phyloP scores from a whole-genome alignment of 2,888 invertebrate species.

The Dasysyrphus tricinctus region DNA sequence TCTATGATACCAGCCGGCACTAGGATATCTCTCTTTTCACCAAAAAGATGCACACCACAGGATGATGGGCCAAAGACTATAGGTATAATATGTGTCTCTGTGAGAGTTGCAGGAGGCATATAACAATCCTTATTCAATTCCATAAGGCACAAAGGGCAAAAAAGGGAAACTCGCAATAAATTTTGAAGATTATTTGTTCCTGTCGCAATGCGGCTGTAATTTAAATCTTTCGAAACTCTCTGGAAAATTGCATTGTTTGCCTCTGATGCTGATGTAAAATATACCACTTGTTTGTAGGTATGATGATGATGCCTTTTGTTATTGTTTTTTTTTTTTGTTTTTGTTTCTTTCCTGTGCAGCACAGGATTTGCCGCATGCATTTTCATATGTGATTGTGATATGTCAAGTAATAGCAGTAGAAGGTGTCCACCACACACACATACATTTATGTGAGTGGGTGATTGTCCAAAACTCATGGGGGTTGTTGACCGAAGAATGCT shows the following conservation, averaged over 20 bases:
- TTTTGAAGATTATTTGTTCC: conserved; percentile 75
- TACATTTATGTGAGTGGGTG: conserved; percentile 63
- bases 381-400: conserved; percentile 35
- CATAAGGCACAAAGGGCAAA: conserved; percentile 37
- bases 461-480: conserved; percentile 40
- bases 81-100: conserved; percentile 28
- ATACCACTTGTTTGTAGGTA: conserved; percentile 58
- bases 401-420: neutral
- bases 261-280: conserved; percentile 19
- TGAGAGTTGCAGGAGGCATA: conserved; percentile 34
- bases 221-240: conserved; percentile 71
- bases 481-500: conserved; percentile 50
- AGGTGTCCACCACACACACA: conserved; percentile 11
- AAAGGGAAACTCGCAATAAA: conserved; percentile 69
- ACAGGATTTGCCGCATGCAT: conserved; percentile 67
- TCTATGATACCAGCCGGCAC: conserved; percentile 6
- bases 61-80: conserved; percentile 37
- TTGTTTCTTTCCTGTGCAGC: neutral
- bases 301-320: conserved; percentile 19
- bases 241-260: conserved; percentile 67
- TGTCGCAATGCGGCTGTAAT: conserved; percentile 78
- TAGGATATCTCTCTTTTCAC: conserved; percentile 14
- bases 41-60: conserved; percentile 32
- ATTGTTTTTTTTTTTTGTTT: conserved; percentile 39
- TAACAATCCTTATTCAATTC: conserved; percentile 67